Evolutionary conservation across 2,797 vertebrate genomes (phyloP).

Genomic region (Falco concolor): DNA sequence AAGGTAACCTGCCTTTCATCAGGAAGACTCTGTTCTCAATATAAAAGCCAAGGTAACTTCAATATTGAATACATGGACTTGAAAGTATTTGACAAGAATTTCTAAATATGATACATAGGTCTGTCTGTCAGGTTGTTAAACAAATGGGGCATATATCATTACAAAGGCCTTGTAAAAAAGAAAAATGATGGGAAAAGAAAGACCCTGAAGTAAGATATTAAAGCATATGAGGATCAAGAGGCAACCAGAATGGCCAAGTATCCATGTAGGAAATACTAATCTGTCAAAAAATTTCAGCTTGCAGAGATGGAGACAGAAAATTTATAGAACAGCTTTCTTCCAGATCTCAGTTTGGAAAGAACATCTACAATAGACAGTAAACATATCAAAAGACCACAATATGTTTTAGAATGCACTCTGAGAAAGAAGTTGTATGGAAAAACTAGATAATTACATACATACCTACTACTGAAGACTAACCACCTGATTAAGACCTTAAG

Average conservation of each 20-base stretch:
- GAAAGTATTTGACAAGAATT: not conserved
- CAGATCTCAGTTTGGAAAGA: not conserved
- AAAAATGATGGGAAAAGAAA: not conserved
- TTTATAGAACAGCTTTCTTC: not conserved
- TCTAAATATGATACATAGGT: not conserved
- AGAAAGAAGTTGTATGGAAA: not conserved
- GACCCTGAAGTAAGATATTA: not conserved
- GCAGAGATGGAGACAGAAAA: not conserved
- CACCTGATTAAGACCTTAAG: not conserved
- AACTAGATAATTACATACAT: not conserved
- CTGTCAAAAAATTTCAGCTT: not conserved
- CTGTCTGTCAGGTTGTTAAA: not conserved
- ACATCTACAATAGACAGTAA: not conserved
- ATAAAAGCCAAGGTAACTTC: not conserved
- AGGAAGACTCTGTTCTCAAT: not conserved
- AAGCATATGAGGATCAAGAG: not conserved
- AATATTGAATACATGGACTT: not conserved
- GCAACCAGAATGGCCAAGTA: not conserved
- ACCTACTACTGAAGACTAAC: not conserved
- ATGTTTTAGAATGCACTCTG: not conserved
- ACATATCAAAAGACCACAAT: not conserved
- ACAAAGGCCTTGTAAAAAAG: not conserved
- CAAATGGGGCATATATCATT: not conserved
- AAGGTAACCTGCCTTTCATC: not conserved
- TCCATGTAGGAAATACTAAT: not conserved